These are phyloP conservation scores for Hyles euphorbiae DNA, from an alignment of 1,140 invertebrate species.

Conservation along the genomic window DNA sequence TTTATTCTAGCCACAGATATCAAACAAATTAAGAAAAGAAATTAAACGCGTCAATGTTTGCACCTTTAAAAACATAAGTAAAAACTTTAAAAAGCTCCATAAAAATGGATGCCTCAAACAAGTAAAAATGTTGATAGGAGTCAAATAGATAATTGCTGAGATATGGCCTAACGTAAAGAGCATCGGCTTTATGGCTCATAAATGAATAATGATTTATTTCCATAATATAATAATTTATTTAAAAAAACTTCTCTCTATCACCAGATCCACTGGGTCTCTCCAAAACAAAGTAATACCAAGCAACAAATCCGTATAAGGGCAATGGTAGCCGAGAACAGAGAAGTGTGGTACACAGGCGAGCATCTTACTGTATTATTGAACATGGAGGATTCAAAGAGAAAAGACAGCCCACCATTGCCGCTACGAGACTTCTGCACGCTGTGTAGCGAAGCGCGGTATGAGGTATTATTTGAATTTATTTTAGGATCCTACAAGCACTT, in stretches of 20 bases:
- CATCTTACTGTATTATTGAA: constrained; percentile 42
- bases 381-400: constrained; percentile 40
- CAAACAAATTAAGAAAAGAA: too few species aligned
- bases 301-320: constrained; percentile 49
- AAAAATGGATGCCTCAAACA: too few species aligned
- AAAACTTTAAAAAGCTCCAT: too few species aligned
- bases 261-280: constrained; percentile 64
- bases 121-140: too few species aligned
- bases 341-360: constrained; percentile 49
- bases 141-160: too few species aligned
- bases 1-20: too few species aligned
- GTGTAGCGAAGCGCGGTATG: constrained; percentile 63
- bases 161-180: too few species aligned
- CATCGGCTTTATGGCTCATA: too few species aligned
- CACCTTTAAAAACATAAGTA: too few species aligned
- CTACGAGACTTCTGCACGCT: constrained; percentile 37
- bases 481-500: too few species aligned
- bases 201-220: too few species aligned
- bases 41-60: too few species aligned
- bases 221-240: not conserved
- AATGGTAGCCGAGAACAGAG: constrained; percentile 59
- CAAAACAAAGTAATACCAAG: constrained; percentile 36
- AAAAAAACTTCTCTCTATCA: not conserved
- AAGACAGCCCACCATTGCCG: constrained; percentile 42
- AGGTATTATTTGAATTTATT: constrained; percentile 29